Percentiles rank a stretch among this genome's conserved stretches.
phyloP scores from a whole-genome alignment of 1,140 invertebrate species.

The Drosophila tristis region DNA sequence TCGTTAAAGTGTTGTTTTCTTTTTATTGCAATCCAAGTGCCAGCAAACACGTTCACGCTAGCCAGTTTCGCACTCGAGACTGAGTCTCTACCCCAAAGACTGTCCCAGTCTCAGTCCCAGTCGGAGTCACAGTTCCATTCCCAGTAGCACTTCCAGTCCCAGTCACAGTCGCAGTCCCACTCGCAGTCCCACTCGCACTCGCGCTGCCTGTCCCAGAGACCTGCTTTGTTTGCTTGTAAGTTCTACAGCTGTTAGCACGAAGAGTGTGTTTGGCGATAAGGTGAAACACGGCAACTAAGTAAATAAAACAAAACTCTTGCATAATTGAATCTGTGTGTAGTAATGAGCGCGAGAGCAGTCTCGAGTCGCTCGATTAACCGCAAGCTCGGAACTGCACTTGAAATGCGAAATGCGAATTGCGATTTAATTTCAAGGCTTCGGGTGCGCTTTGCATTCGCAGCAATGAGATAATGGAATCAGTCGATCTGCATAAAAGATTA shows the following conservation, averaged over 20 bases:
- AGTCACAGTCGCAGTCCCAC: not conserved
- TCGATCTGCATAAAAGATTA: too few species aligned
- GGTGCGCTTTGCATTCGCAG: too few species aligned
- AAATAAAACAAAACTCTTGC: slow-evolving; percentile 12
- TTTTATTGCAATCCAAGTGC: slow-evolving; percentile 28
- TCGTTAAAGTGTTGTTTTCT: slow-evolving; percentile 13
- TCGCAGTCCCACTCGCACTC: slow-evolving; percentile 14
- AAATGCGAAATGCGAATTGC: slow-evolving; percentile 9
- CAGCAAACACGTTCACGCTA: slow-evolving; percentile 52
- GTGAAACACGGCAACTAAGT: slow-evolving; percentile 11
- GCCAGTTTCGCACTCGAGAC: slow-evolving; percentile 37
- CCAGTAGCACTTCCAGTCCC: too few species aligned
- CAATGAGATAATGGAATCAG: not conserved
- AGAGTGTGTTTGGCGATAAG: slow-evolving; percentile 27
- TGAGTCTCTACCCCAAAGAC: slow-evolving; percentile 22
- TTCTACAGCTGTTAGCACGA: slow-evolving; percentile 24
- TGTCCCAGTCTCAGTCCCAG: not conserved
- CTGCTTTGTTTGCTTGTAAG: slow-evolving; percentile 28
- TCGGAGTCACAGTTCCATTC: not conserved
- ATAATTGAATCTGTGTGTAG: slow-evolving; percentile 35
- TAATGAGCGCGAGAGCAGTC: slow-evolving; percentile 1
- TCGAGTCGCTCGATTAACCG: slow-evolving; percentile 24
- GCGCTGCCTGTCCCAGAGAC: slow-evolving; percentile 3
- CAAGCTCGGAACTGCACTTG: slow-evolving; percentile 10
- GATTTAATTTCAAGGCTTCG: slow-evolving; percentile 10